Percentiles rank a stretch among this genome's conserved stretches.
Evolutionary conservation across 2,797 vertebrate genomes (phyloP).

Genomic region (Cossypha heuglini): DNA sequence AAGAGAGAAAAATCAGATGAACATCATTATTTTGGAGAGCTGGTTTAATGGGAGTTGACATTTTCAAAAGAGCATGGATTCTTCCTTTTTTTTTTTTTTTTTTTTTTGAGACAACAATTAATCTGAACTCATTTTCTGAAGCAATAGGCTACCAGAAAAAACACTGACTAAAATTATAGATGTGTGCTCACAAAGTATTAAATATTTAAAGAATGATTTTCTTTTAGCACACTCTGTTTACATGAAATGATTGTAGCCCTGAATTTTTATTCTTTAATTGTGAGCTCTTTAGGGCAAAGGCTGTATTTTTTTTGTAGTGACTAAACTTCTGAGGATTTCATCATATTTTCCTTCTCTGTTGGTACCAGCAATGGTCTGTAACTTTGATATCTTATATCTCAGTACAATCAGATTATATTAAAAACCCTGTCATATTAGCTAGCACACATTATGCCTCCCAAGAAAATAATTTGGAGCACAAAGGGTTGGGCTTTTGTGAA

Average conservation of each 20-base stretch:
- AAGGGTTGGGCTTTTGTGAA: neutral
- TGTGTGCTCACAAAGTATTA: slow-evolving; percentile 33
- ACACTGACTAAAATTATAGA: slow-evolving; percentile 46
- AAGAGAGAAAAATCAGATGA: slow-evolving; percentile 66
- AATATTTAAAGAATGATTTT: slow-evolving; percentile 64
- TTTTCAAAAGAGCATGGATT: slow-evolving; percentile 58
- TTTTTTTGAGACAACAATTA: slow-evolving; percentile 42
- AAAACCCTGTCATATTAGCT: neutral
- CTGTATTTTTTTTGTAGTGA: slow-evolving; percentile 44
- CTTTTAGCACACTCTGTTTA: slow-evolving; percentile 19
- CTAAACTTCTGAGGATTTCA: slow-evolving; percentile 63
- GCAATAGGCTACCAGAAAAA: slow-evolving; percentile 24
- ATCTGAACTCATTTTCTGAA: slow-evolving; percentile 36
- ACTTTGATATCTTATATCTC: slow-evolving; percentile 42
- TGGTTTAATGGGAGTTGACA: slow-evolving; percentile 51
- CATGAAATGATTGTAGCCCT: neutral
- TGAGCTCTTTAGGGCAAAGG: neutral
- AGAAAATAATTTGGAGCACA: neutral
- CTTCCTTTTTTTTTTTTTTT: neutral
- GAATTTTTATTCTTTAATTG: slow-evolving; percentile 61
- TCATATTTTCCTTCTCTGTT: slow-evolving; percentile 58
- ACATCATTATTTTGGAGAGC: slow-evolving; percentile 63
- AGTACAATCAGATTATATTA: neutral
- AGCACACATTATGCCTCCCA: neutral
- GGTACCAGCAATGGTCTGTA: slow-evolving; percentile 11